A percentile compares a stretch with the other conserved stretches of the same genome.
These are phyloP conservation scores for Acleris laterana DNA, from an alignment of 2,888 invertebrate species.

Conservation along the genomic window DNA sequence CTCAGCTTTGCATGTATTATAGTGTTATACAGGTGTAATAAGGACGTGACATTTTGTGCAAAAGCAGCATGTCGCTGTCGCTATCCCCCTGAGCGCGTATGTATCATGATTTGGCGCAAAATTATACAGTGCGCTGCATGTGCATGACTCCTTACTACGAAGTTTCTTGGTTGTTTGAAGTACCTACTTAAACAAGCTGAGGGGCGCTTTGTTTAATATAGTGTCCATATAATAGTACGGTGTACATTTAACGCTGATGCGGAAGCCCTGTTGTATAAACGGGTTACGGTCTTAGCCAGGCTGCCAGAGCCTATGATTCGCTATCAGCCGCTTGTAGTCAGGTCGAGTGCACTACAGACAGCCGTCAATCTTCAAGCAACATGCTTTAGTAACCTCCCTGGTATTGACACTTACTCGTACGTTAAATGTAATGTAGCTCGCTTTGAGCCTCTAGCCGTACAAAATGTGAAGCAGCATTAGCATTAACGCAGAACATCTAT, in stretches of 20 bases:
- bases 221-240: slow-evolving; percentile 32
- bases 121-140: slow-evolving; percentile 25
- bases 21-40: slow-evolving; percentile 10
- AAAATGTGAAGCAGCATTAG: too few species aligned
- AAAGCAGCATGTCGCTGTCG: slow-evolving; percentile 23
- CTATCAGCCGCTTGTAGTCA: slow-evolving; percentile 22
- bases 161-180: slow-evolving; percentile 33
- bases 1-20: not conserved
- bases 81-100: slow-evolving; percentile 15
- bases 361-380: slow-evolving; percentile 55
- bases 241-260: slow-evolving; percentile 43
- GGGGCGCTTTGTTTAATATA: slow-evolving; percentile 42
- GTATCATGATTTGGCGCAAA: slow-evolving; percentile 29
- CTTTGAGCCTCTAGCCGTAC: not conserved
- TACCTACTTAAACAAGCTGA: slow-evolving; percentile 35
- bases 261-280: slow-evolving; percentile 41
- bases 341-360: slow-evolving; percentile 62
- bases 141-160: slow-evolving; percentile 22
- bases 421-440: slow-evolving; percentile 19
- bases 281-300: slow-evolving; percentile 33
- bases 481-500: too few species aligned
- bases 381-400: slow-evolving; percentile 53
- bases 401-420: slow-evolving; percentile 46
- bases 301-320: slow-evolving; percentile 27
- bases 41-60: slow-evolving; percentile 28